A percentile compares a stretch with the other conserved stretches of the same genome.
These are phyloP conservation scores for Xenopus borealis DNA, from an alignment of 2,113 vertebrate species.

Conservation along the genomic window DNA sequence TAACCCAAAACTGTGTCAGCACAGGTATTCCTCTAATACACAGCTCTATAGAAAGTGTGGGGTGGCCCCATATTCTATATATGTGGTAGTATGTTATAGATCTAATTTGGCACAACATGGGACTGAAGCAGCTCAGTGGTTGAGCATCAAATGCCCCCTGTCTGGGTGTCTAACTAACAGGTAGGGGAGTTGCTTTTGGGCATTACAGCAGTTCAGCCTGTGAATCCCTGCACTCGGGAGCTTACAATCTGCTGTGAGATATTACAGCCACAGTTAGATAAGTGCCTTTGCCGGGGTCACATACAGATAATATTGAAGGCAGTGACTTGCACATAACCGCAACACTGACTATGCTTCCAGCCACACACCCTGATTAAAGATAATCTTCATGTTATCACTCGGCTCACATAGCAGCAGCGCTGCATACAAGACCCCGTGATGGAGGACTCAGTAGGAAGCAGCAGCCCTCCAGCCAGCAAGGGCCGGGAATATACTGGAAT, in stretches of 20 bases:
- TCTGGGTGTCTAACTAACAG: no score
- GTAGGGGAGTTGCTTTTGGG: background rate
- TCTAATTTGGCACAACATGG: no score
- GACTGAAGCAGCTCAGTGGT: no score
- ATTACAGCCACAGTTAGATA: constrained; percentile 5
- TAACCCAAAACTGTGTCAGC: no score
- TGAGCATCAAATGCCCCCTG: no score
- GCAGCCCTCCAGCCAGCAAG: no score
- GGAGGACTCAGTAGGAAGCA: background rate
- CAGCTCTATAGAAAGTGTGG: no score
- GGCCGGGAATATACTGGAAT: no score
- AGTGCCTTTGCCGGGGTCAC: constrained; percentile 12
- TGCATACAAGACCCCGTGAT: background rate
- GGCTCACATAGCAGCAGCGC: background rate
- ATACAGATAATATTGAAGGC: background rate
- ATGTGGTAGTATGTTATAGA: no score
- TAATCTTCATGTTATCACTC: constrained; percentile 7
- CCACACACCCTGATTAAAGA: constrained; percentile 31
- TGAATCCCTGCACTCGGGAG: constrained; percentile 27
- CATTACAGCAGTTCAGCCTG: background rate
- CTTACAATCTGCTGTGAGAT: constrained; percentile 11
- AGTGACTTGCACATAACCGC: constrained; percentile 5
- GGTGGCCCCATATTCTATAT: no score
- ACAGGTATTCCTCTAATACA: no score
- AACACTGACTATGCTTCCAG: constrained; percentile 19